Base-by-base conservation (phyloP, 2,797 vertebrate genomes). In the Pelobates cultripes region DNA sequence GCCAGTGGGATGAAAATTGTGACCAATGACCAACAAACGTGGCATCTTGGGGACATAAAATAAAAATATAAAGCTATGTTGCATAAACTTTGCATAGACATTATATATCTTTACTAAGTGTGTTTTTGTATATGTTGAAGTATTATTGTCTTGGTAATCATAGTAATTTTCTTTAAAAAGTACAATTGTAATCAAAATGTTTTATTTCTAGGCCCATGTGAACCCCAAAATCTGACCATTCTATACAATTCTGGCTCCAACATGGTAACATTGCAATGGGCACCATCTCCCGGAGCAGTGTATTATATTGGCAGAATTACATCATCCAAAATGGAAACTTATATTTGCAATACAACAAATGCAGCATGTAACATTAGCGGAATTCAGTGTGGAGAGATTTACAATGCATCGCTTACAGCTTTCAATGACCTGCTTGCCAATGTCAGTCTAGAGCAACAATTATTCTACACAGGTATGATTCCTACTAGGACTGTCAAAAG, bases 321-420 rank as follows among this genome's bases (percentile, higher is more conserved):
- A 42, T 63, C 79, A 60, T 63, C 66, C 44, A 14, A 60, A n/a
- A 70, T 51, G 10, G 57, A n/a, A 3, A 70, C 2, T 14, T 70
- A 75, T 43, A 63, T 10, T 42, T 81, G 66, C 57, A 75, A 63
- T 53, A 61, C 79, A 3, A 75, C 79, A 51, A 55, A 75, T 43
- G 57, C 53, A 17, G 44, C 43, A 43, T 81, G 79, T 61, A 13
- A 43, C 55, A 70, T 81, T 47, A 40, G 53, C 15, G 79, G 73
- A 51, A 57, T 85, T 44, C 79, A 74, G 17, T 82, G 79, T 75
- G 84, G 84, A 7, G 55, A 78, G 70, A 17, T 42, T 1, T 85
- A 81, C 51, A 74, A 69, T 75, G 75, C 74, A 3, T 61, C 75
- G 7, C 70, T 78, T 69, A 78, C 57, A 4, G 75, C 66, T 8